A percentile compares a stretch with the other conserved stretches of the same genome.
Conservation (phyloP, 2,888 invertebrate species). For the Dasypogon diadema region DNA sequence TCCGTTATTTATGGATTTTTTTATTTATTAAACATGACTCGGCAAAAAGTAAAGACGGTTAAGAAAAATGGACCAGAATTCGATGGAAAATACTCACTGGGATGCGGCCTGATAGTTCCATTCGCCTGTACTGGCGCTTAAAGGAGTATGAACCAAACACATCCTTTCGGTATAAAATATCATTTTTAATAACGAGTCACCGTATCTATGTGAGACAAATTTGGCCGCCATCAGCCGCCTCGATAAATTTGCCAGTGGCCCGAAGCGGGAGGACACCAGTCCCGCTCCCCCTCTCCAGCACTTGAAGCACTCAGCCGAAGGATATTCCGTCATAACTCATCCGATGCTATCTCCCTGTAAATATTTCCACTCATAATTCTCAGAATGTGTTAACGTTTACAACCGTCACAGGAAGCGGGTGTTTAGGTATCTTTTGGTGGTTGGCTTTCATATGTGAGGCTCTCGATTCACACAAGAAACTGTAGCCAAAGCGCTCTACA, state of each 20-base stretch:
- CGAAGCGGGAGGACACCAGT: background rate
- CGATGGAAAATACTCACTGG: background rate
- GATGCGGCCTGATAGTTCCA: no score
- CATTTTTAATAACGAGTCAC: conserved; percentile 55
- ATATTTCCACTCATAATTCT: conserved; percentile 55
- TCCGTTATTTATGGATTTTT: conserved; percentile 54
- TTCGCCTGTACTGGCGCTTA: no score
- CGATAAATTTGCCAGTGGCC: conserved; percentile 5
- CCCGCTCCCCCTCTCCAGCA: background rate
- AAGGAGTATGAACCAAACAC: conserved; percentile 6
- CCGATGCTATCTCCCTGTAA: conserved; percentile 54
- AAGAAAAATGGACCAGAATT: background rate
- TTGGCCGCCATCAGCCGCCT: conserved; percentile 25
- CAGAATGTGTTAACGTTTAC: conserved; percentile 53
- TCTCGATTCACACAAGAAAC: background rate
- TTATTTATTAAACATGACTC: conserved; percentile 54
- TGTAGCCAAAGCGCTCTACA: background rate
- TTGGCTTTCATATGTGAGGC: background rate
- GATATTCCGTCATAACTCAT: conserved; percentile 46
- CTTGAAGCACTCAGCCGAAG: background rate
- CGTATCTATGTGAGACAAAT: conserved; percentile 52
- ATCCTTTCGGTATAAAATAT: conserved; percentile 52
- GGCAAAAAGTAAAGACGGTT: conserved; percentile 44
- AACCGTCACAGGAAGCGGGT: conserved; percentile 13
- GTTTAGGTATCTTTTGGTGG: conserved; percentile 43